These are phyloP conservation scores for Trichonephila clavata DNA, from an alignment of 1,140 invertebrate genomes.

Conservation along the genomic window DNA sequence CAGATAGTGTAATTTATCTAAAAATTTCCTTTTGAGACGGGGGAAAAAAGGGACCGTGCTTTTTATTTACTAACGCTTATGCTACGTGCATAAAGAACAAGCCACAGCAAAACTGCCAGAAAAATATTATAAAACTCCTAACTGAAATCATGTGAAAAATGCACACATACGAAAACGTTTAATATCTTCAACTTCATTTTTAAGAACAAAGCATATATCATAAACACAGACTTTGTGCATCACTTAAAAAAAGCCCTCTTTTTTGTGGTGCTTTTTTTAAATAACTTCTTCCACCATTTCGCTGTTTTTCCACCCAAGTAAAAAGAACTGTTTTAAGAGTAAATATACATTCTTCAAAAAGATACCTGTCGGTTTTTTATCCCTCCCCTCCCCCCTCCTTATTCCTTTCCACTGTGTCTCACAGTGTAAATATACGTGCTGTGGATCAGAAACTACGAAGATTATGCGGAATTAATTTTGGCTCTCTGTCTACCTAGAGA, in stretches of 20 bases:
- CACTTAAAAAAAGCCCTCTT: neutral
- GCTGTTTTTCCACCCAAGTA: conserved; percentile 6
- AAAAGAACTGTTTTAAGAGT: conserved; percentile 40
- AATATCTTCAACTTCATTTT: conserved; percentile 7
- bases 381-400: neutral
- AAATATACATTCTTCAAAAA: conserved; percentile 24
- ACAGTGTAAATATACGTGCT: conserved; percentile 26
- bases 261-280: neutral
- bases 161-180: neutral
- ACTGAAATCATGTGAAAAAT: conserved; percentile 3
- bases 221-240: neutral
- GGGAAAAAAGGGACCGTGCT: too few relatives aligned
- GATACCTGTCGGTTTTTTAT: neutral
- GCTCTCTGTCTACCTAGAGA: neutral
- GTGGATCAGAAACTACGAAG: conserved; percentile 7
- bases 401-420: neutral
- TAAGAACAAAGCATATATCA: conserved; percentile 12
- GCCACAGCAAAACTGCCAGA: neutral
- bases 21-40: too few relatives aligned
- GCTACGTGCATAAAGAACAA: too few relatives aligned
- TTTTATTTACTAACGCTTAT: too few relatives aligned
- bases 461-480: conserved; percentile 68
- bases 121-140: neutral
- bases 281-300: conserved; percentile 1
- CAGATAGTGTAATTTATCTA: too few relatives aligned